Percentiles rank a stretch among this genome's conserved stretches.
These are phyloP conservation scores for Drosophila willistoni DNA, from an alignment of 1,140 invertebrate species.

Conservation along the genomic window DNA sequence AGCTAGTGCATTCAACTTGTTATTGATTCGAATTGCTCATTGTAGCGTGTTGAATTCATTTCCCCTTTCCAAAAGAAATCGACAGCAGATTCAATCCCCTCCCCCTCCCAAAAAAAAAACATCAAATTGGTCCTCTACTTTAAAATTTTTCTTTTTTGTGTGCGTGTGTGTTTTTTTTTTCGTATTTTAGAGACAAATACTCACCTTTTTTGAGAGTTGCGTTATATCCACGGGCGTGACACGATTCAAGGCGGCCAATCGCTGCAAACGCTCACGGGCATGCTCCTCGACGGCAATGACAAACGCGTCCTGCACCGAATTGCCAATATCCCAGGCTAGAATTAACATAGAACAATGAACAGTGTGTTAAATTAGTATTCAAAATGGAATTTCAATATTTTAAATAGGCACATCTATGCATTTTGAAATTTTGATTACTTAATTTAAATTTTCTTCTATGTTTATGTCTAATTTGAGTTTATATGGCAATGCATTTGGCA, in stretches of 20 bases:
- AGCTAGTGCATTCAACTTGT: constrained; percentile 1
- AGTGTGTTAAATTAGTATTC: neutral
- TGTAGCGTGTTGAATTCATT: constrained; percentile 17
- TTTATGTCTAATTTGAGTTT: no score
- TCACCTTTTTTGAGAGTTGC: constrained; percentile 93
- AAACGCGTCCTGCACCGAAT: constrained; percentile 97
- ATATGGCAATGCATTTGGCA: no score
- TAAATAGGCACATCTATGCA: no score
- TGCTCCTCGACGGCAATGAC: constrained; percentile 98
- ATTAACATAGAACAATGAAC: constrained; percentile 34
- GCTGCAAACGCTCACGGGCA: constrained; percentile 94
- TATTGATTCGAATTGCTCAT: constrained; percentile 8
- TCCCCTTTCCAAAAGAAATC: constrained; percentile 21
- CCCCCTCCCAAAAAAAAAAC: no score
- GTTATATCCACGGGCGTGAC: constrained; percentile 98
- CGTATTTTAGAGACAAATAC: neutral
- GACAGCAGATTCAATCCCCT: neutral
- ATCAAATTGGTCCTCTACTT: neutral
- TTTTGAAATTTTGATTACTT: no score
- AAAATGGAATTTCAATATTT: no score
- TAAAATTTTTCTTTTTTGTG: neutral
- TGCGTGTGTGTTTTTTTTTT: no score
- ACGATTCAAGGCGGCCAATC: constrained; percentile 93
- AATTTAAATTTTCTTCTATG: no score
- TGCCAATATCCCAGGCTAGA: constrained; percentile 93